phyloP scores from a whole-genome alignment of 2,113 vertebrate genomes.

The Anarhynchus alexandrinus region DNA sequence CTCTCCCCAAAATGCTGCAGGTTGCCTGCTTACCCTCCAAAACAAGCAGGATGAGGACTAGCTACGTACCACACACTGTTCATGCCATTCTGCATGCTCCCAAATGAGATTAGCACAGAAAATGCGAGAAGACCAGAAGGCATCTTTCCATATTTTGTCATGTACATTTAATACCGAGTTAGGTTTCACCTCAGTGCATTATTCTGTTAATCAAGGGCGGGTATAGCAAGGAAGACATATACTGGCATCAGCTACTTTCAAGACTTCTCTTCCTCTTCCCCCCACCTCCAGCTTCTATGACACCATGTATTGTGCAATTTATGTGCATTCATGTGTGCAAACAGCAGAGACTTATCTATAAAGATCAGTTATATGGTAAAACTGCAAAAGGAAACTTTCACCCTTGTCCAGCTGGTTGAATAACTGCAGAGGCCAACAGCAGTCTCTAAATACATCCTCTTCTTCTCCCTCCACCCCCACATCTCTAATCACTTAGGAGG shows the following conservation, averaged over 20 bases:
- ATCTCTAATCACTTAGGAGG: conserved; percentile 62
- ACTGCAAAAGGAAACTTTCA: conserved; percentile 52
- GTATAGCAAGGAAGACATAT: neutral
- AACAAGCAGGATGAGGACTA: neutral
- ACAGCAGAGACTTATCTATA: conserved; percentile 6
- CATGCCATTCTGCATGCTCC: conserved; percentile 3
- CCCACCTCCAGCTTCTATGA: neutral
- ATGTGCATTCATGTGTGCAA: conserved; percentile 6
- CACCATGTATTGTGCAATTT: conserved; percentile 10
- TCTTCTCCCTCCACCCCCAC: conserved; percentile 28
- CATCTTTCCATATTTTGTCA: conserved; percentile 40
- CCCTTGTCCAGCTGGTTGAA: conserved; percentile 29
- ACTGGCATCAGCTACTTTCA: conserved; percentile 41
- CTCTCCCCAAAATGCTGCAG: conserved; percentile 7
- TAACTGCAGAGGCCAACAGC: conserved; percentile 59
- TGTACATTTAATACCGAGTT: neutral
- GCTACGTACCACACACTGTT: neutral
- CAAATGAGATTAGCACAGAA: conserved; percentile 41
- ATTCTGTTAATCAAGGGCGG: neutral
- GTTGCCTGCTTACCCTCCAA: neutral
- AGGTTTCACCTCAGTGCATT: conserved; percentile 30
- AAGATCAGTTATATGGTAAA: neutral
- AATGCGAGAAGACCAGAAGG: conserved; percentile 42
- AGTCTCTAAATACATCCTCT: conserved; percentile 35
- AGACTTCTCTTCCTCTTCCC: conserved; percentile 28